A percentile compares a stretch with the other conserved stretches of the same genome.
Evolutionary conservation across 2,888 invertebrate genomes (phyloP).

Genomic region (Meloe dianella): DNA sequence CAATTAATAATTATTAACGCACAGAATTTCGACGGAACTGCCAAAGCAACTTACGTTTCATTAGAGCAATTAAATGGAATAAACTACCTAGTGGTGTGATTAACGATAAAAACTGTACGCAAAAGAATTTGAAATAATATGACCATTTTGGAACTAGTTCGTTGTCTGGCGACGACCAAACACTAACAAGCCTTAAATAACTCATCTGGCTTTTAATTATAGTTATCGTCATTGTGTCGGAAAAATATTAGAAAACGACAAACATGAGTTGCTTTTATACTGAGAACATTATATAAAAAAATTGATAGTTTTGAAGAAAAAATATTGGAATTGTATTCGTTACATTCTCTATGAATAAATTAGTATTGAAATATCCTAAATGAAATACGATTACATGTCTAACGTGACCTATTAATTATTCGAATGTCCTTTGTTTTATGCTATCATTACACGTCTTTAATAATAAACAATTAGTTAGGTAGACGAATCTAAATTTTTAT

Average conservation of each 20-base stretch:
- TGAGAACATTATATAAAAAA: background rate
- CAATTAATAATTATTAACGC: background rate
- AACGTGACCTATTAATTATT: too few species aligned
- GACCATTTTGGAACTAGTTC: background rate
- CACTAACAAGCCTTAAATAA: background rate
- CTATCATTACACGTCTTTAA: too few species aligned
- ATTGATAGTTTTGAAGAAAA: too few species aligned
- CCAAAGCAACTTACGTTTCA: background rate
- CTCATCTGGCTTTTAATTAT: background rate
- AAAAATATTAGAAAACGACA: too few species aligned
- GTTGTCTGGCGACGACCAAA: background rate
- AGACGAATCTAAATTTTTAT: too few species aligned
- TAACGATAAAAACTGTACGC: background rate
- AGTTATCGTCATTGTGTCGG: background rate
- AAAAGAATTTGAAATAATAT: background rate
- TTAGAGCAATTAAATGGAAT: background rate
- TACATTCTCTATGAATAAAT: too few species aligned
- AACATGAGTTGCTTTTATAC: background rate
- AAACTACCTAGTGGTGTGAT: background rate
- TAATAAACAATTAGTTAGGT: too few species aligned
- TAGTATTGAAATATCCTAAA: too few species aligned
- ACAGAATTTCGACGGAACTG: too few species aligned
- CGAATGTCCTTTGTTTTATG: too few species aligned
- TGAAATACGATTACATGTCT: too few species aligned
- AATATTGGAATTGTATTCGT: too few species aligned